Conservation (phyloP, 2,888 invertebrate genomes). For the Cyaniris semiargus region DNA sequence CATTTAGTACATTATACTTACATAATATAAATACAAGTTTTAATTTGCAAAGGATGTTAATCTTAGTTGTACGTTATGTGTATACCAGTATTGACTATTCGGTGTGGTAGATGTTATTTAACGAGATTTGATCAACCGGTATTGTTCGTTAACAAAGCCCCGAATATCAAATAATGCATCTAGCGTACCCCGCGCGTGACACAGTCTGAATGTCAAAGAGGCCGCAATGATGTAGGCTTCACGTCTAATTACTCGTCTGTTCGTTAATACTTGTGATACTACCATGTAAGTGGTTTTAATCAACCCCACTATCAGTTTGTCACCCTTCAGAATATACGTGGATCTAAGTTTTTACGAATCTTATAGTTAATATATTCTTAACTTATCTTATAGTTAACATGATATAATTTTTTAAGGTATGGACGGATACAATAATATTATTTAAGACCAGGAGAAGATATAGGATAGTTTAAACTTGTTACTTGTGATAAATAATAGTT, state of each 20-base stretch:
- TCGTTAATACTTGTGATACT: conserved; percentile 24
- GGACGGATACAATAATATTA: too few relatives aligned
- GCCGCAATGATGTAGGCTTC: conserved; percentile 19
- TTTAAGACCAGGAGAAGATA: too few relatives aligned
- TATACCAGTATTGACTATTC: neutral
- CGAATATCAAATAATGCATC: conserved; percentile 27
- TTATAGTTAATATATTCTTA: neutral
- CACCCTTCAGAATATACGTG: neutral
- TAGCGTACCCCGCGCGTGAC: conserved; percentile 26
- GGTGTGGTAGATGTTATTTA: neutral
- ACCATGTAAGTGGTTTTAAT: conserved; percentile 22
- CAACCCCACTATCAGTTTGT: neutral
- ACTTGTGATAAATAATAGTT: too few relatives aligned
- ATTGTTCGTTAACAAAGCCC: conserved; percentile 28
- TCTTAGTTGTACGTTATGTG: neutral
- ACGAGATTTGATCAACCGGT: conserved; percentile 19
- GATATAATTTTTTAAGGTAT: too few relatives aligned
- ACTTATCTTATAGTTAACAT: too few relatives aligned
- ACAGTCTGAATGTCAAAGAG: conserved; percentile 33
- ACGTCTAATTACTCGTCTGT: conserved; percentile 33
- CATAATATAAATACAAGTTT: too few relatives aligned
- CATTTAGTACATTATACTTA: too few relatives aligned
- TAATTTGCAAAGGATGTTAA: neutral
- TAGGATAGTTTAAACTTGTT: too few relatives aligned
- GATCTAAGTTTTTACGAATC: neutral